phyloP scores from a whole-genome alignment of 2,888 invertebrate genomes.

The Matsumyia berberina region DNA sequence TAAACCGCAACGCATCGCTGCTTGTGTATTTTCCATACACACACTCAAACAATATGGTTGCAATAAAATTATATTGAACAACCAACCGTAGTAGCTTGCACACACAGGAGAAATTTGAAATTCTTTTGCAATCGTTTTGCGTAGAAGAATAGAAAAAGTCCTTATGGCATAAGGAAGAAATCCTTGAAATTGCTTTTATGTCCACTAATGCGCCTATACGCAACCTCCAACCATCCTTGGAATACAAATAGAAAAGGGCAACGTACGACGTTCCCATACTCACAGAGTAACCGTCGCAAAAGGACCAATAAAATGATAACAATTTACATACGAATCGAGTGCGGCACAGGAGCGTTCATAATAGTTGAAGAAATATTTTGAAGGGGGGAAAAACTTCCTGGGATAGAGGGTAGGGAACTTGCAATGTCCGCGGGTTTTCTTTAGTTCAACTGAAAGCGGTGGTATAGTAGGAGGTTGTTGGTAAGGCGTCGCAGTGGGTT shows the following conservation, averaged over 20 bases:
- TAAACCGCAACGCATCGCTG: conserved; percentile 74
- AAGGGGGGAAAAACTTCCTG: background rate
- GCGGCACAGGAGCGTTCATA: conserved; percentile 6
- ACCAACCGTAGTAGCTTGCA: conserved; percentile 30
- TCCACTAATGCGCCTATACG: conserved; percentile 75
- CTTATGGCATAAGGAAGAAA: conserved; percentile 45
- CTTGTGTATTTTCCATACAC: conserved; percentile 48
- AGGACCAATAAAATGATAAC: conserved; percentile 41
- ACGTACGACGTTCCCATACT: conserved; percentile 3
- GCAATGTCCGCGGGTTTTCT: background rate
- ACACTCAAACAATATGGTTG: conserved; percentile 41
- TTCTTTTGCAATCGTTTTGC: conserved; percentile 69
- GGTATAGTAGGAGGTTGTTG: too few species aligned
- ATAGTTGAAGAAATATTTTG: background rate
- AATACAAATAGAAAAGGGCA: conserved; percentile 40
- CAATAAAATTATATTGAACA: conserved; percentile 75
- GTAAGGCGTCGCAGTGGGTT: too few species aligned
- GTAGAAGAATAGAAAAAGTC: conserved; percentile 55
- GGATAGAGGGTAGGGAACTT: background rate
- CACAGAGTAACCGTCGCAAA: conserved; percentile 1
- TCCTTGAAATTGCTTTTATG: conserved; percentile 74
- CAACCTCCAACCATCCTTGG: conserved; percentile 55
- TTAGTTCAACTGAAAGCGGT: background rate
- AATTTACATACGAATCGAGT: conserved; percentile 69
- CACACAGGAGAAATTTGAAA: conserved; percentile 47